These are phyloP conservation scores for Grammomys dolichurus DNA, from an alignment of 2,113 vertebrate genomes.

Conservation along the genomic window DNA sequence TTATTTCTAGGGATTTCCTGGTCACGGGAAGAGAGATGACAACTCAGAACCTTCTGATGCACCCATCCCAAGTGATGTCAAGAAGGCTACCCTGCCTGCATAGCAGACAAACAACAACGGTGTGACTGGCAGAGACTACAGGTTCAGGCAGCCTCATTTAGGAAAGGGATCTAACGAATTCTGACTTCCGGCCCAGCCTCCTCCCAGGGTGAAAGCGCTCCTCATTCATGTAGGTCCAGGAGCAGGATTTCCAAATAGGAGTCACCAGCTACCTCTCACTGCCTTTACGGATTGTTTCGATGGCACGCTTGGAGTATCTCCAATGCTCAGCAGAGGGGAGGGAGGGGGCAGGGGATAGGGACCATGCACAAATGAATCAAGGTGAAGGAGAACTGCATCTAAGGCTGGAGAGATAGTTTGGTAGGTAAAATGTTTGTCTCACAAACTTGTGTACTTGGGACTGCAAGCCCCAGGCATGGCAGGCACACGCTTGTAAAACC, in stretches of 20 bases:
- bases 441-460: neutral
- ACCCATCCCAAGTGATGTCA: accelerated
- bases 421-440: neutral
- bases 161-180: neutral
- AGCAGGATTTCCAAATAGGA: neutral
- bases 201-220: neutral
- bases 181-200: neutral
- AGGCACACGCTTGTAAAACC: neutral
- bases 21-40: accelerated
- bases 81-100: accelerated
- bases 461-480: neutral
- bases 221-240: neutral
- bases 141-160: no score
- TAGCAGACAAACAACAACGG: neutral
- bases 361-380: neutral
- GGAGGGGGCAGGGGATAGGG: neutral
- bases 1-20: neutral
- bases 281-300: no score
- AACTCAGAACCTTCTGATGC: accelerated
- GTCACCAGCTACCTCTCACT: neutral
- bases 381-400: neutral
- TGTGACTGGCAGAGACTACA: neutral
- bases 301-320: neutral
- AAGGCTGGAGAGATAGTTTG: neutral
- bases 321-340: neutral